A percentile compares a stretch with the other conserved stretches of the same genome.
Evolutionary conservation across 2,113 vertebrate species (phyloP).

Genomic region (Serilophus lunatus): DNA sequence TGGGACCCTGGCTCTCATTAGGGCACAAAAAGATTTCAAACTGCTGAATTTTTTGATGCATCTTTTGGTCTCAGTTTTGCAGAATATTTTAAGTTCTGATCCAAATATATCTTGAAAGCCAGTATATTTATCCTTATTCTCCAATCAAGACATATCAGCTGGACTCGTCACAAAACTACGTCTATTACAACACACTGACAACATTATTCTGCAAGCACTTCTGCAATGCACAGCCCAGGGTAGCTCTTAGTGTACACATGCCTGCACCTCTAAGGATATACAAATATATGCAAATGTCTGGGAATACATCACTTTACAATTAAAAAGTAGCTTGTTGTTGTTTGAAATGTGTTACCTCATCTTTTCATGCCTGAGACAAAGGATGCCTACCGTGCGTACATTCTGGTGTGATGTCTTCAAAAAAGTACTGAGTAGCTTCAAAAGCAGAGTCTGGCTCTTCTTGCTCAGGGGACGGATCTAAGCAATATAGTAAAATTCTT

Average conservation of each 20-base stretch:
- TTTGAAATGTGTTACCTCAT: neutral
- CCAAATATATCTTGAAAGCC: neutral
- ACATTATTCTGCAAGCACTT: neutral
- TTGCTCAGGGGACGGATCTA: slow-evolving; percentile 83
- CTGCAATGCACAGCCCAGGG: neutral
- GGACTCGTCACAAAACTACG: neutral
- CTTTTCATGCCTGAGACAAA: neutral
- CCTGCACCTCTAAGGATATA: neutral
- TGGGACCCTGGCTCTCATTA: neutral
- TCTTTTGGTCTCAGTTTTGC: neutral
- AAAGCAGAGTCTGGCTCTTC: slow-evolving; percentile 97
- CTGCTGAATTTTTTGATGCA: neutral
- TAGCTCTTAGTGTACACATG: neutral
- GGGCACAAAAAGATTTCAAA: neutral
- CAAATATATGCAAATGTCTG: neutral
- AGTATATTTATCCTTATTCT: neutral
- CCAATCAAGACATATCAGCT: neutral
- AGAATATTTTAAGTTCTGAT: neutral
- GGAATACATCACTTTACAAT: neutral
- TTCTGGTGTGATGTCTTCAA: slow-evolving; percentile 96
- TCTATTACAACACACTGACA: neutral
- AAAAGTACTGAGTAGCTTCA: slow-evolving; percentile 98
- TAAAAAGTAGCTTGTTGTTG: neutral
- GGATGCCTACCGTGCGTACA: slow-evolving; percentile 83
- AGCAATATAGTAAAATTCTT: neutral